Evolutionary conservation across 2,113 vertebrate genomes (phyloP).

Genomic region (Ptyas mucosa): DNA sequence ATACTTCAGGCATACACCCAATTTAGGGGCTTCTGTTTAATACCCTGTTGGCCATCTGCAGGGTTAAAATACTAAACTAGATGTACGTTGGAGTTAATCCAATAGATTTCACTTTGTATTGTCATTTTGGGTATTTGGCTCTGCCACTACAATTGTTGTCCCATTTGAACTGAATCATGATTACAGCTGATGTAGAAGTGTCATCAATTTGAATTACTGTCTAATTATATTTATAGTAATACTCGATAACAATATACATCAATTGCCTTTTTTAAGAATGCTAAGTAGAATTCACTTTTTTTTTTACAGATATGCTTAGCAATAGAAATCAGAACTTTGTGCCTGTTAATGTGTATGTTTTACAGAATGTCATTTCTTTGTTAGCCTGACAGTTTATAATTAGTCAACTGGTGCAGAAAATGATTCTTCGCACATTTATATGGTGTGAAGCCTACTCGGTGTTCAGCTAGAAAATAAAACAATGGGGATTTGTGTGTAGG

Average conservation of each 20-base stretch:
- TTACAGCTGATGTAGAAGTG: neutral
- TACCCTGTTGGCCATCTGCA: neutral
- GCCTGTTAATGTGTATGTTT: neutral
- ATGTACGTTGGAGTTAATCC: neutral
- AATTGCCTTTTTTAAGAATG: neutral
- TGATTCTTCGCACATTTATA: constrained; percentile 38
- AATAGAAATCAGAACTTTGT: constrained; percentile 4
- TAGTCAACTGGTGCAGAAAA: constrained; percentile 47
- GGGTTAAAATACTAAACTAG: neutral
- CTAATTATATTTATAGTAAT: neutral
- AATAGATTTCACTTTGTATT: neutral
- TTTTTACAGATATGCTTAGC: neutral
- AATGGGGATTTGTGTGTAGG: neutral
- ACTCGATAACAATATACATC: accelerated
- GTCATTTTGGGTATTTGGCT: neutral
- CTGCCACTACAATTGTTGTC: neutral
- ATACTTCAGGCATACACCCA: neutral
- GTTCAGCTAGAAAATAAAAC: constrained; percentile 25
- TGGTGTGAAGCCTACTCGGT: neutral
- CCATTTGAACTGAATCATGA: neutral
- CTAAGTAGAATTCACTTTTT: neutral
- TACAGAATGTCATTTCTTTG: neutral
- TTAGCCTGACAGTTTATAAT: neutral
- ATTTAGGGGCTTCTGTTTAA: neutral
- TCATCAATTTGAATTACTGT: neutral